Percentiles rank a stretch among this genome's conserved stretches.
Conservation (phyloP, 2,888 invertebrate species). For the Eueremaeus valkanovi region DNA sequence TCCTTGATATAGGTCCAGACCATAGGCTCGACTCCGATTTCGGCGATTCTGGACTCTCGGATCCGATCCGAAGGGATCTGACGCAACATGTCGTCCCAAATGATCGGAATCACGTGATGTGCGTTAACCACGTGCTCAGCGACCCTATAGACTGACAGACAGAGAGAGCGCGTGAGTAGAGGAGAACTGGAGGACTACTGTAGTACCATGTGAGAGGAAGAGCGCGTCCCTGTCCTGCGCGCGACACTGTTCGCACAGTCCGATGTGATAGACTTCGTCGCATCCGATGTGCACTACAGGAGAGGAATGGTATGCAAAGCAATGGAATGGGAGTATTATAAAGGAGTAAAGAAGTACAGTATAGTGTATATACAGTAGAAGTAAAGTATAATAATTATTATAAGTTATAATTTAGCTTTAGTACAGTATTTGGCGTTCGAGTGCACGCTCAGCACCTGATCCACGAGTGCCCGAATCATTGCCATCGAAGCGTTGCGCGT, state of each 20-base stretch:
- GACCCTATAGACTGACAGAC: constrained; percentile 53
- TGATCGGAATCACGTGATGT: constrained; percentile 61
- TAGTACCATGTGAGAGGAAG: constrained; percentile 55
- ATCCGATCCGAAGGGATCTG: constrained; percentile 61
- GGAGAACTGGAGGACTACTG: not conserved
- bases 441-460: constrained; percentile 50
- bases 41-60: constrained; percentile 60
- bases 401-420: too few relatives aligned
- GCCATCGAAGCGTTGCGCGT: constrained; percentile 52
- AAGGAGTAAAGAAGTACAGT: too few relatives aligned
- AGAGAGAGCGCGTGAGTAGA: not conserved
- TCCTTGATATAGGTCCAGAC: constrained; percentile 73
- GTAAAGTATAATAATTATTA: too few relatives aligned
- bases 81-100: constrained; percentile 78
- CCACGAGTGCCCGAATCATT: constrained; percentile 51
- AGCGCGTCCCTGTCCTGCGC: constrained; percentile 46
- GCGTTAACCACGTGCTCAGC: constrained; percentile 60
- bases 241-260: constrained; percentile 61
- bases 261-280: constrained; percentile 69
- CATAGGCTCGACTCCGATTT: constrained; percentile 67
- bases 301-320: too few relatives aligned
- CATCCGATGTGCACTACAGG: constrained; percentile 72
- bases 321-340: too few relatives aligned
- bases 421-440: constrained; percentile 47
- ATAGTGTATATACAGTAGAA: too few relatives aligned